Conservation (phyloP, 2,113 vertebrate genomes). For the Crotalus tigris region DNA sequence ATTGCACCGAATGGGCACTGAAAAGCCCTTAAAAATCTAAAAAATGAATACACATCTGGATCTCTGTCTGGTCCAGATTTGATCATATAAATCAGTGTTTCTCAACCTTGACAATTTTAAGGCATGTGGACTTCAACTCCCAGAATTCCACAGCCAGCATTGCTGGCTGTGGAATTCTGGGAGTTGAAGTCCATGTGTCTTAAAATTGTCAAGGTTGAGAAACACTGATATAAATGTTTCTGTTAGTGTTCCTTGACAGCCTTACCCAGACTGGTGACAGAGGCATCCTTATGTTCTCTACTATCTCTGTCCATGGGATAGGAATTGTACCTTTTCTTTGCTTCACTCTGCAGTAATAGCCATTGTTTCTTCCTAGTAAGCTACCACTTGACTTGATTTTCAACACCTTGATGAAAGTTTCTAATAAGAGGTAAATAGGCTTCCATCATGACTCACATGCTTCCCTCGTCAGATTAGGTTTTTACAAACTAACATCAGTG, state of each 20-base stretch:
- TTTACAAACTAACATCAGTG: no score
- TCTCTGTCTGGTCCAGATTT: background rate
- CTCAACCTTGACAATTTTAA: no score
- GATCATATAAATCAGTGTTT: background rate
- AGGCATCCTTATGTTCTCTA: background rate
- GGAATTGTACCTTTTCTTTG: background rate
- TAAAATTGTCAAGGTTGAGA: no score
- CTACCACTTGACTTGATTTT: background rate
- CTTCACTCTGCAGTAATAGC: background rate
- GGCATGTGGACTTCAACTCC: no score
- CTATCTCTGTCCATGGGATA: background rate
- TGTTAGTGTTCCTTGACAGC: background rate
- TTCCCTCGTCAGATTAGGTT: no score
- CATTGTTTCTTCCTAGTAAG: background rate
- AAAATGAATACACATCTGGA: background rate
- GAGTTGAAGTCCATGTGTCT: no score
- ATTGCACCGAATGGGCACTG: background rate
- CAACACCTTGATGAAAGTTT: background rate
- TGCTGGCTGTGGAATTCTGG: no score
- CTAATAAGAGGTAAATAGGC: background rate
- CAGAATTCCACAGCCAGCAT: no score
- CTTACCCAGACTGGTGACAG: background rate
- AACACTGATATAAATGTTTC: background rate
- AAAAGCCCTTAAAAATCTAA: background rate
- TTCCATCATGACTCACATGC: no score